Percentiles rank a stretch among this genome's conserved stretches.
Evolutionary conservation across 2,888 invertebrate genomes (phyloP).

Genomic region (Asteroscopus sphinx): DNA sequence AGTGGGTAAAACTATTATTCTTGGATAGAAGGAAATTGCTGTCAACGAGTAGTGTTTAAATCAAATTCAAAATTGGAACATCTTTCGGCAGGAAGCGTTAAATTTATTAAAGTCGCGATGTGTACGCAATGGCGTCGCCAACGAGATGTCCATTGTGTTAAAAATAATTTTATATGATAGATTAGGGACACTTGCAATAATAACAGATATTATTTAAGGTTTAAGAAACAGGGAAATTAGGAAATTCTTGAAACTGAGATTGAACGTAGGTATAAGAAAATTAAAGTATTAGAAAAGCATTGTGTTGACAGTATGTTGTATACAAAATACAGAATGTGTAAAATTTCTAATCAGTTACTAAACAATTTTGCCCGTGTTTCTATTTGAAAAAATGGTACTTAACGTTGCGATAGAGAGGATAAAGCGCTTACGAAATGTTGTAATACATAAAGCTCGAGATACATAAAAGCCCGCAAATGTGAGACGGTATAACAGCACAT

Average conservation of each 20-base stretch:
- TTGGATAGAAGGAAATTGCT: constrained; percentile 84
- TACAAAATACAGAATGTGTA: too few relatives aligned
- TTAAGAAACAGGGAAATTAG: too few relatives aligned
- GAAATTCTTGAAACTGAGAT: too few relatives aligned
- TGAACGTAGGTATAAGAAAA: too few relatives aligned
- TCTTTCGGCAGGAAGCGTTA: constrained; percentile 85
- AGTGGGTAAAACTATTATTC: constrained; percentile 71
- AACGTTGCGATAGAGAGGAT: not conserved
- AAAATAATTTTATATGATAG: constrained; percentile 48
- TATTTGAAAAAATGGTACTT: not conserved
- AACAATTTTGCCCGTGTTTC: not conserved
- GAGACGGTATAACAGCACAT: constrained; percentile 59
- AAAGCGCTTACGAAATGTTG: constrained; percentile 19
- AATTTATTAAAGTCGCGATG: constrained; percentile 81
- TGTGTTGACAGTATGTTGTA: too few relatives aligned
- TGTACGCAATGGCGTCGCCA: constrained; percentile 71
- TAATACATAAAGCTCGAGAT: constrained; percentile 15
- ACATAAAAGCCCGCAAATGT: constrained; percentile 39
- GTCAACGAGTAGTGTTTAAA: constrained; percentile 83
- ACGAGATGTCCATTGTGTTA: constrained; percentile 66
- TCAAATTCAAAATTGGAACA: constrained; percentile 88
- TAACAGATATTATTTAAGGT: too few relatives aligned
- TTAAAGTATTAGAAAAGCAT: too few relatives aligned
- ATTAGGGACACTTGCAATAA: not conserved
- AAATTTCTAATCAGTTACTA: not conserved